Evolutionary conservation across 2,888 invertebrate species (phyloP), one percentile per base, ranked within the genome.

Genomic region (Cerastoderma edule): DNA sequence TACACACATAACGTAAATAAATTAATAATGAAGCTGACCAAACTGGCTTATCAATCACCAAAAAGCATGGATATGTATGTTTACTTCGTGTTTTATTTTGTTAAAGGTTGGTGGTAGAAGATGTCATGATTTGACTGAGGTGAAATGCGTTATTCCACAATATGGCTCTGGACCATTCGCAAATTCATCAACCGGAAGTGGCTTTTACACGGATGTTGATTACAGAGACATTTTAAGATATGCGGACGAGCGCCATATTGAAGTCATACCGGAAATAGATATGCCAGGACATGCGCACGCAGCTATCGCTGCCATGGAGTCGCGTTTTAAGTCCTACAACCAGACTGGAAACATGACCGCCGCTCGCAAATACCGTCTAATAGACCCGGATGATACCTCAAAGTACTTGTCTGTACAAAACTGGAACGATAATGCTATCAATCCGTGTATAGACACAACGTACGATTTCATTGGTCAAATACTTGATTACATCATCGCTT

Each of bases 201-300:
- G 88, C 6, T 87, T 71, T 68, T 89, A 79, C 67, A 78, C 85
- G 3, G 69, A 75, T 3, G 53, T 70, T 1, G 87, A 90, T 33
- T 90, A 89, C 69, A 70, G 77, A 53, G 85, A 88, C 19, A 85
- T 92, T 13, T 83, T 92, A n/a, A 54, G 53, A 5, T 87, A 87
- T 67, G 92, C 92, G 44, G 72, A 78, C 5, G 70, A 68, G 5
- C 85, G 82, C 16, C 88, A 90, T 67, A 88, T 92, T 44, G 85
- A 88, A 74, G 87, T 91, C 8, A 86, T 90, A n/a, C 92, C 92
- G 8, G 92, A 91, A 79, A 78, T 92, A 28, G 91, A 92, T 69
- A 88, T 89, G 86, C 92, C 92, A 3, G 91, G 90, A 1, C 91
- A 91, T 72, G 82, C 85, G 1, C 89, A 88, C 57, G 90, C 91